Percentiles rank a stretch among this genome's conserved stretches.
These are phyloP conservation scores for Malurus cyaneus DNA, from an alignment of 2,113 vertebrate genomes.

Conservation along the genomic window DNA sequence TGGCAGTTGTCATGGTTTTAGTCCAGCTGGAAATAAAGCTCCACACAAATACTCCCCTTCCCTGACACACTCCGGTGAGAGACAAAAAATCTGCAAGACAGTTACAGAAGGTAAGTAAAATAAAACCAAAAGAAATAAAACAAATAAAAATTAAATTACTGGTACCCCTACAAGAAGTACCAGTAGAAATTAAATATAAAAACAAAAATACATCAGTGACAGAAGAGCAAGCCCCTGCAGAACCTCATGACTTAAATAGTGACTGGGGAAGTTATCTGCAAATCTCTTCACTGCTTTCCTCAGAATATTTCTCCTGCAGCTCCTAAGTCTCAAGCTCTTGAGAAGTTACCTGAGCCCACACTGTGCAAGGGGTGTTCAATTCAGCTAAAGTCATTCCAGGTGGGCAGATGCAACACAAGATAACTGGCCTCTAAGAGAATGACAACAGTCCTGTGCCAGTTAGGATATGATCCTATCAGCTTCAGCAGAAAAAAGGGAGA, in stretches of 20 bases:
- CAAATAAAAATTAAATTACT: not conserved
- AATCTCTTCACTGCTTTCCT: not conserved
- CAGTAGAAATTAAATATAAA: not conserved
- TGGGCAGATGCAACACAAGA: not conserved
- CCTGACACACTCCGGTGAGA: not conserved
- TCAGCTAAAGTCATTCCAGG: not conserved
- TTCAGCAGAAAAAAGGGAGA: not conserved
- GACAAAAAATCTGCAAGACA: not conserved
- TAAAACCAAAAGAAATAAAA: not conserved
- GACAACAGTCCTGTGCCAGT: not conserved
- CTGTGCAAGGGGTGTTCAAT: not conserved
- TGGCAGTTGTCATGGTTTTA: not conserved
- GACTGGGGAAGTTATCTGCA: not conserved
- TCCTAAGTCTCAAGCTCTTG: not conserved
- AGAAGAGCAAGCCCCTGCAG: not conserved
- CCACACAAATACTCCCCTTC: rapidly evolving
- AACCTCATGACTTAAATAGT: not conserved
- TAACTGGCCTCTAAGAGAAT: not conserved
- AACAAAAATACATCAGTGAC: no score
- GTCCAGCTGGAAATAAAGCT: not conserved
- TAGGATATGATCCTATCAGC: not conserved
- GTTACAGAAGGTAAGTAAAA: not conserved
- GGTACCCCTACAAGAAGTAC: not conserved
- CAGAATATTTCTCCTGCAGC: not conserved
- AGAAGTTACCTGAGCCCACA: not conserved